These are phyloP conservation scores for Eriosoma lanigerum DNA, from an alignment of 1,140 invertebrate species.

Conservation along the genomic window DNA sequence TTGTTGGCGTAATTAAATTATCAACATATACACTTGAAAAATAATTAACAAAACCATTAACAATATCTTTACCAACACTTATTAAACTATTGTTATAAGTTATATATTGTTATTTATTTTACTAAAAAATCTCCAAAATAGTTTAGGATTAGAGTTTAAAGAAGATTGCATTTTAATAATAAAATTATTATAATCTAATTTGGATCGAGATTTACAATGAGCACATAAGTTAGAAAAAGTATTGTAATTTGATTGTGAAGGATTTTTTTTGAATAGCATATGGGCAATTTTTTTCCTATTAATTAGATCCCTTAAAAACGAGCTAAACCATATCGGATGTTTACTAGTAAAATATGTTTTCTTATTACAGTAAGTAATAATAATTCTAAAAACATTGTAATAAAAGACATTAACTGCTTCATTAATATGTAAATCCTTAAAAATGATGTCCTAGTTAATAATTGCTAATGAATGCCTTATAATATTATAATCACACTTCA, in stretches of 20 bases:
- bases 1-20: no score
- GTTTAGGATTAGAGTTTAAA: neutral
- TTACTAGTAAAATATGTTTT: neutral
- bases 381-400: neutral
- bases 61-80: neutral
- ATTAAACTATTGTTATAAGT: neutral
- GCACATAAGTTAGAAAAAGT: neutral
- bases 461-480: neutral
- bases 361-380: neutral
- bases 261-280: neutral
- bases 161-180: neutral
- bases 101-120: neutral
- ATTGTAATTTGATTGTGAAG: neutral
- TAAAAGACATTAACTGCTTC: neutral
- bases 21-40: neutral
- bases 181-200: constrained; percentile 4
- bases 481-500: neutral
- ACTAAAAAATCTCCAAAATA: constrained; percentile 4
- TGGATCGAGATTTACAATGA: neutral
- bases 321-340: neutral
- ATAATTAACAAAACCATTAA: neutral
- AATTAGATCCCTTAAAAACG: neutral
- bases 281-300: neutral
- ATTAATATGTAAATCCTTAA: neutral
- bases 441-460: neutral